These are phyloP conservation scores for Tenebrosternarchus preto DNA, from an alignment of 2,113 vertebrate genomes.

Conservation along the genomic window DNA sequence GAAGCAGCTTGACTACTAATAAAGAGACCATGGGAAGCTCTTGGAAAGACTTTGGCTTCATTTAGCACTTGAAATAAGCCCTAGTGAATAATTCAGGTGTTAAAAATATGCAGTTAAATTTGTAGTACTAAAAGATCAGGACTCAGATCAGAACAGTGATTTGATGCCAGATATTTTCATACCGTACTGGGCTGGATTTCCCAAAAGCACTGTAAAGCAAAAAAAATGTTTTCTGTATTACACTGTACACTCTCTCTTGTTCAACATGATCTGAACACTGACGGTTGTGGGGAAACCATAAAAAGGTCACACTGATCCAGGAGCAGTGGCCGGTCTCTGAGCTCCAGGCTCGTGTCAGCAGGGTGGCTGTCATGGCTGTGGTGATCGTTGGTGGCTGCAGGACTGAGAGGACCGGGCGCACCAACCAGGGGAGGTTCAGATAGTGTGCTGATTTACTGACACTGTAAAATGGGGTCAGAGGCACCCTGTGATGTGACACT, in stretches of 20 bases:
- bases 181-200: too few species aligned
- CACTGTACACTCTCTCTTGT: too few species aligned
- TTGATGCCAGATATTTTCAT: not conserved
- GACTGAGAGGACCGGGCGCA: not conserved
- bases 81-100: not conserved
- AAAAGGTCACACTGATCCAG: constrained; percentile 56
- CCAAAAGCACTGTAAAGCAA: too few species aligned
- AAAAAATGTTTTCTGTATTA: not conserved
- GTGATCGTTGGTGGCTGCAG: not conserved
- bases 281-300: constrained; percentile 63
- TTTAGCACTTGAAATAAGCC: not conserved
- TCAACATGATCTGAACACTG: not conserved
- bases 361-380: not conserved
- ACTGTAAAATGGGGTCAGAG: not conserved
- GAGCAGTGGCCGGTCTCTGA: not conserved
- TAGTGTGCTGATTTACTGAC: constrained; percentile 22
- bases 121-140: not conserved
- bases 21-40: not conserved
- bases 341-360: not conserved
- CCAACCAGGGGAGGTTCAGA: not conserved
- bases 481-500: not conserved
- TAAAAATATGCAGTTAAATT: not conserved
- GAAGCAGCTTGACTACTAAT: constrained; percentile 18
- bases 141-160: not conserved
- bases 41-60: not conserved